Evolutionary conservation across 2,888 invertebrate genomes (phyloP), one percentile per base, ranked within the genome.

Genomic region (Tetranychus piercei): DNA sequence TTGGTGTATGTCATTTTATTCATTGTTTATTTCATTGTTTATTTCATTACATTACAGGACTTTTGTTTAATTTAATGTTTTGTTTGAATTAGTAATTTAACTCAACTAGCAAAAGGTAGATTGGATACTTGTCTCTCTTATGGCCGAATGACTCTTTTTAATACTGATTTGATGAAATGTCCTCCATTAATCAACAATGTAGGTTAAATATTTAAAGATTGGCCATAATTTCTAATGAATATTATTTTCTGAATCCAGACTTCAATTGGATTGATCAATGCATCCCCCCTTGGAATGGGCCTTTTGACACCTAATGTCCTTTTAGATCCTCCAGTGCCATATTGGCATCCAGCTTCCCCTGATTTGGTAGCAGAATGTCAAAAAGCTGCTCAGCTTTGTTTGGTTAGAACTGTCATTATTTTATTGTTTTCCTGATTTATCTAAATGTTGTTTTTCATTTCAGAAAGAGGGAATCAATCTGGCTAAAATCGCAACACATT

Each of bases 211-310:
- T 18, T 34, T 44, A 18, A 45, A 18, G 5, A 23, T 44, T 44
- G 15, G 0, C 15, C 9, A 55, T 55, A 9, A 55, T 9, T 15
- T 55, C 11, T 55, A 55, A 55, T 15, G 15, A 18, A 20, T 65
- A 11, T 22, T 20, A 70, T 55, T 55, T 55, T 15, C 1, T 7
- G 5, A 3, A 55, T 6, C 0, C 15, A n/a, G 75, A 86, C 86
- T 80, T 87, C 88, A 67, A 82, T 94, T 6, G 93, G 90, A 1
- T 84, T 94, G 20, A 88, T 95, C 44, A 91, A 91, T 82, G 93
- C 92, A 0, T 88, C 92, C 0, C 87, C 88, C 0, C 88, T 90
- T 15, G 88, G 88, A 2, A 88, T 94, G 90, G 92, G 93, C 3
- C 84, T 94, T 34, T 84, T 94, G 55, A 88, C 90, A 8, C 81